These are phyloP conservation scores for Macroteleia sp. DNA, from an alignment of 2,888 invertebrate species.

Conservation along the genomic window DNA sequence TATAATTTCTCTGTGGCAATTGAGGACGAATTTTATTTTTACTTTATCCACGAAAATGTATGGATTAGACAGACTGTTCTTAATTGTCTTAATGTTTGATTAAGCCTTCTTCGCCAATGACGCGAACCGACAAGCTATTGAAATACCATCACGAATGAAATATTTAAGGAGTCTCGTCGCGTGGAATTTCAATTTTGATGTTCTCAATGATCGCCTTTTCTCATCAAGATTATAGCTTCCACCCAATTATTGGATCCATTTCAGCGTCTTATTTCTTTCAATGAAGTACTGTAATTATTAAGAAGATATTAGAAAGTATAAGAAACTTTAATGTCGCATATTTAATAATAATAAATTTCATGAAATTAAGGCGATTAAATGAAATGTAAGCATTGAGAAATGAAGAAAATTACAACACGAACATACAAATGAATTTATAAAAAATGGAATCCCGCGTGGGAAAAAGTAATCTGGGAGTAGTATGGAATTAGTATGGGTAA, in stretches of 20 bases:
- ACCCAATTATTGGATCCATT: constrained; percentile 70
- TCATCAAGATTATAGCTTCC: constrained; percentile 70
- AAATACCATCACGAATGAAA: constrained; percentile 79
- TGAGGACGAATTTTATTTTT: neutral
- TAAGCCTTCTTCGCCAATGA: neutral
- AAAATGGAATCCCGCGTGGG: too few relatives aligned
- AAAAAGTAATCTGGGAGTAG: too few relatives aligned
- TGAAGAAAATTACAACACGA: too few relatives aligned
- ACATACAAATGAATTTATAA: too few relatives aligned
- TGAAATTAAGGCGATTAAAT: too few relatives aligned
- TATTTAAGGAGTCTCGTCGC: constrained; percentile 72
- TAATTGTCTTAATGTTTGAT: constrained; percentile 27
- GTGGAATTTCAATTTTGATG: constrained; percentile 81
- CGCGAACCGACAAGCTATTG: constrained; percentile 73
- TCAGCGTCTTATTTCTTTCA: constrained; percentile 23
- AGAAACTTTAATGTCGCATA: too few relatives aligned
- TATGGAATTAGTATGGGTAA: too few relatives aligned
- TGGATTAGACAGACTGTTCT: constrained; percentile 21
- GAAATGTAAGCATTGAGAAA: too few relatives aligned
- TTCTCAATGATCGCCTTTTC: constrained; percentile 62
- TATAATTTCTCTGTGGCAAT: neutral
- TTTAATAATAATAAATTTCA: too few relatives aligned
- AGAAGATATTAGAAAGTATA: too few relatives aligned
- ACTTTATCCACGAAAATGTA: neutral
- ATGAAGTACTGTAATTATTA: too few relatives aligned